Evolutionary conservation across 2,113 vertebrate species (phyloP), one percentile per base, ranked within the genome.

Genomic region (Crotalus helleri): DNA sequence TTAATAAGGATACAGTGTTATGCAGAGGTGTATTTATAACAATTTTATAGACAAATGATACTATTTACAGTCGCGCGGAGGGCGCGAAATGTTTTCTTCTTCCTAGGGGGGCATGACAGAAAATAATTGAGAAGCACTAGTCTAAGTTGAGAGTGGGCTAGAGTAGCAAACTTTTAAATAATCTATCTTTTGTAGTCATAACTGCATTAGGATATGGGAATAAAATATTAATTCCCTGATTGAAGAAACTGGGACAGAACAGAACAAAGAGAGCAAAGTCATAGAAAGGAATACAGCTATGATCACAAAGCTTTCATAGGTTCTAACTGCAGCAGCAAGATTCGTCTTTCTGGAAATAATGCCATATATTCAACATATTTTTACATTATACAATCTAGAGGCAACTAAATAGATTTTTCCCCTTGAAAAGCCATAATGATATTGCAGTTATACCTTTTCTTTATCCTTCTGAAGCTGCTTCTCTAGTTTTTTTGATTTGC

Each of bases 401-500:
- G 17, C 15, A 81, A 44, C 13, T 53, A 0, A 91, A 86, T 59
- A 24, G 13, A 81, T 9, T 0, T 2, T 51, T 51, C 24, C 3
- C 21, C 19, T 55, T 19, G 3, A 92, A 51, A 54, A 29, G 8
- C 39, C 3, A 29, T 10, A 92, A 59, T 24, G 1, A 85, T 92
- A 3, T 55, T 33, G 0, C 3, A 88, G 3, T 7, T 46, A 13
- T 97, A 99, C 99, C 99, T 99, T 99, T 96, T 99, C 98, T 96
- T 98, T 98, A 86, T 99, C 99, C 94, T 99, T 99, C 64, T 98
- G 97, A 94, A 99, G 98, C 94, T 99, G 99, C 95, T 99, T 99
- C 94, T 99, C 98, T 91, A 99, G 96, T 94, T 99, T 99, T 97
- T 99, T 99, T 92, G 96, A 97, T 95, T 99, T 99, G 97, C 97